Evolutionary conservation across 2,797 vertebrate genomes (phyloP), one percentile per base, ranked within the genome.

Genomic region (Premnoplex brunnescens): DNA sequence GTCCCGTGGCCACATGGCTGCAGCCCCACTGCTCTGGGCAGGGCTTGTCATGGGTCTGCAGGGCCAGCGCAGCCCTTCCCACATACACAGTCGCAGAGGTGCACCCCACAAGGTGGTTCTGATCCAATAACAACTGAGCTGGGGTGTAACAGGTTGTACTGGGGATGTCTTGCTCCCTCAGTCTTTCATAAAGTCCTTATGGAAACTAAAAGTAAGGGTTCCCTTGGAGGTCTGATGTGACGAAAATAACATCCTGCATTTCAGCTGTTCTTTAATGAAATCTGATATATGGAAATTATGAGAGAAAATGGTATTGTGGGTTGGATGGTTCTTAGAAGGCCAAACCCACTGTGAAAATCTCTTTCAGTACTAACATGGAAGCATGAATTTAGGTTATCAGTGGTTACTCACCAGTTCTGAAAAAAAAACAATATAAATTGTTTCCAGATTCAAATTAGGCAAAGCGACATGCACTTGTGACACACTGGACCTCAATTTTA

Each of bases 361-460:
- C 23, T 80, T 92, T 83, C 46, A 63, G 41, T 48, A 34, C 23
- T 55, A 48, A 62, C 3, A 23, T n/a, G 71, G 83, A 81, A 41
- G 27, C 36, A 3, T 59, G 32, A 56, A 48, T 90, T 88, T 86
- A 48, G 43, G 39, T 4, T 0, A 51, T 55, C 59, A 55, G 9
- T 76, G 44, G 36, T 94, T 95, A 86, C 55, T 75, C 56, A 39
- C 30, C 27, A 88, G 44, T 80, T 93, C 43, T 87, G 85, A 58
- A 91, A 55, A 77, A 89, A 64, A 4, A 7, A 6, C 22, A 64
- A 37, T n/a, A 20, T n/a, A 91, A 88, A 83, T 83, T 26, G 10
- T 77, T 96, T 94, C 89, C 91, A 91, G 75, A 68, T 89, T 92
- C 72, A 82, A 77, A 67, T 85, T 54, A 89, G 56, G 46, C 59